Percentiles rank a stretch among this genome's conserved stretches.
Evolutionary conservation across 2,888 invertebrate genomes (phyloP).

Genomic region (Callosobruchus maculatus): DNA sequence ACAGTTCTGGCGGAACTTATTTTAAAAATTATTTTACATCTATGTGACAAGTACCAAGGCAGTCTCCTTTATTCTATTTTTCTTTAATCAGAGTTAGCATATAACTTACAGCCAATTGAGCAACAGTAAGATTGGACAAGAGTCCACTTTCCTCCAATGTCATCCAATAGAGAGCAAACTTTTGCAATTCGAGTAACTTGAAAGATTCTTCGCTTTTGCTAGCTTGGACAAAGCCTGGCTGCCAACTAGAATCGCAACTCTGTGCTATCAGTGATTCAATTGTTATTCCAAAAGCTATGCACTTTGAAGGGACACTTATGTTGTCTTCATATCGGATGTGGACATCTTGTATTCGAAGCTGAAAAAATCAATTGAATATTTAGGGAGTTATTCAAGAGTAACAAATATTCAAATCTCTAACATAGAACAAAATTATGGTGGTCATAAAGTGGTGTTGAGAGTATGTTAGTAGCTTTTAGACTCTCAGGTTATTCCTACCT

Average conservation of each 20-base stretch:
- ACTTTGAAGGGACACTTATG: constrained; percentile 62
- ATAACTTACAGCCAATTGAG: constrained; percentile 65
- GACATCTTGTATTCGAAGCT: constrained; percentile 90
- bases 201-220: constrained; percentile 65
- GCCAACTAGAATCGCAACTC: constrained; percentile 88
- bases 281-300: constrained; percentile 83
- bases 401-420: no score
- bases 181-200: constrained; percentile 86
- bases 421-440: no score
- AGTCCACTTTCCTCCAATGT: constrained; percentile 61
- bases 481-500: no score
- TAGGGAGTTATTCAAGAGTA: neutral
- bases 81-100: neutral
- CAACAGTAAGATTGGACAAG: constrained; percentile 63
- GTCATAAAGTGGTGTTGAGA: no score
- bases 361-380: constrained; percentile 33
- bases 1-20: no score
- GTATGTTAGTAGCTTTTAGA: no score
- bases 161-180: constrained; percentile 91
- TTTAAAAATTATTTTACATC: no score
- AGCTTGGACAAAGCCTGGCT: constrained; percentile 64
- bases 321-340: constrained; percentile 95
- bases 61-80: no score
- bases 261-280: constrained; percentile 86
- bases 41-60: no score